phyloP scores from a whole-genome alignment of 2,888 invertebrate species.

The Tribolium freemani region DNA sequence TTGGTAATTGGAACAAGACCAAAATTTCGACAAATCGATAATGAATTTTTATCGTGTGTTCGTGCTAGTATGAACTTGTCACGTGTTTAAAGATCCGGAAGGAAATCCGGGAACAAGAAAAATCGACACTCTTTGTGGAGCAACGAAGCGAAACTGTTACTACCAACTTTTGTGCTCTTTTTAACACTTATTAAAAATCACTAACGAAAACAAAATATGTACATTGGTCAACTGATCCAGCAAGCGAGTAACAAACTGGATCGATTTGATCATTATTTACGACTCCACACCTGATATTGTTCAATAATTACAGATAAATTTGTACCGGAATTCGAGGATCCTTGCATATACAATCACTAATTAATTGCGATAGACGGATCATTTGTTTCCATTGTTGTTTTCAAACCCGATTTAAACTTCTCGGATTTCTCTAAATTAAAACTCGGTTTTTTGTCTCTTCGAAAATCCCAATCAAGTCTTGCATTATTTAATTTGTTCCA shows the following conservation, averaged over 20 bases:
- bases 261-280: not conserved
- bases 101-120: constrained; percentile 30
- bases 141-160: constrained; percentile 21
- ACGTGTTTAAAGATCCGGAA: constrained; percentile 37
- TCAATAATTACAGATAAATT: not conserved
- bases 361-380: not conserved
- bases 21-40: constrained; percentile 13
- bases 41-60: constrained; percentile 26
- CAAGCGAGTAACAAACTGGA: not conserved
- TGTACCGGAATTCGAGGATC: too few relatives aligned
- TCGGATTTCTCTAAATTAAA: too few relatives aligned
- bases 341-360: not conserved
- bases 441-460: too few relatives aligned
- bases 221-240: not conserved
- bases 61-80: constrained; percentile 31
- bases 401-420: too few relatives aligned
- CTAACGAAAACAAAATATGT: not conserved
- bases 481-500: too few relatives aligned
- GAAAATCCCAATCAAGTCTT: too few relatives aligned
- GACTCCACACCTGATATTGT: not conserved
- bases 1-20: not conserved
- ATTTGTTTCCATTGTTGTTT: too few relatives aligned
- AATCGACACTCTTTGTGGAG: constrained; percentile 19
- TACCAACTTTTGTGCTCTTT: not conserved
- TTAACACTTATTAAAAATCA: not conserved